These are phyloP conservation scores for Pteruthius melanotis DNA, from an alignment of 2,113 vertebrate genomes.

Conservation along the genomic window DNA sequence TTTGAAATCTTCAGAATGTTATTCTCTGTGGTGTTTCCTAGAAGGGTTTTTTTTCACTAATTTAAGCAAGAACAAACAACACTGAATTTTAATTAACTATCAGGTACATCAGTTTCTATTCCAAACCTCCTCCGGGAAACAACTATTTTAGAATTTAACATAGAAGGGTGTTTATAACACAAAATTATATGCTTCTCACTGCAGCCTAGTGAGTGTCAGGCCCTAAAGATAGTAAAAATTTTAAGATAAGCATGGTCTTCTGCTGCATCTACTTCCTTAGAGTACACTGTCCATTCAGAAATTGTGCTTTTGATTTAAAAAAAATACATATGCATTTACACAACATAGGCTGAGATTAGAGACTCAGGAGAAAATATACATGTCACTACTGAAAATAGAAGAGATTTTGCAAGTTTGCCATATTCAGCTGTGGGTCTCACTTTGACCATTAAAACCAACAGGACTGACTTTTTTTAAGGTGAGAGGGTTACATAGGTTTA, in stretches of 20 bases:
- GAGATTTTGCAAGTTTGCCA: background rate
- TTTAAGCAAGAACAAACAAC: constrained; percentile 57
- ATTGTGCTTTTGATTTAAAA: background rate
- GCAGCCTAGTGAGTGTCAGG: background rate
- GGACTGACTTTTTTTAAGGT: background rate
- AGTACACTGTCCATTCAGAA: background rate
- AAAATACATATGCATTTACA: background rate
- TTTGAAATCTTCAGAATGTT: constrained; percentile 14
- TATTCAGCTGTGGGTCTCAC: background rate
- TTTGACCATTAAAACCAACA: background rate
- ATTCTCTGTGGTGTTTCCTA: constrained; percentile 44
- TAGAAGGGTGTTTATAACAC: background rate
- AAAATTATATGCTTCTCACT: constrained; percentile 1
- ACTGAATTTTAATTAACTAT: constrained; percentile 62
- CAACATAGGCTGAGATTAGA: background rate
- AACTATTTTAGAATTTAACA: constrained; percentile 52
- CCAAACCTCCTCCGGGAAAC: constrained; percentile 39
- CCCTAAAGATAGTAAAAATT: background rate
- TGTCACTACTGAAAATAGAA: background rate
- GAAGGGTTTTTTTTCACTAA: constrained; percentile 10
- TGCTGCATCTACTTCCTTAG: background rate
- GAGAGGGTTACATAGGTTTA: background rate
- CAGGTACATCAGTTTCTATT: constrained; percentile 58
- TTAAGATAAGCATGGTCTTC: background rate
- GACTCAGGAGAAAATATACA: background rate